A percentile compares a stretch with the other conserved stretches of the same genome.
Evolutionary conservation across 2,888 invertebrate species (phyloP).

Genomic region (Agrotis ipsilon): DNA sequence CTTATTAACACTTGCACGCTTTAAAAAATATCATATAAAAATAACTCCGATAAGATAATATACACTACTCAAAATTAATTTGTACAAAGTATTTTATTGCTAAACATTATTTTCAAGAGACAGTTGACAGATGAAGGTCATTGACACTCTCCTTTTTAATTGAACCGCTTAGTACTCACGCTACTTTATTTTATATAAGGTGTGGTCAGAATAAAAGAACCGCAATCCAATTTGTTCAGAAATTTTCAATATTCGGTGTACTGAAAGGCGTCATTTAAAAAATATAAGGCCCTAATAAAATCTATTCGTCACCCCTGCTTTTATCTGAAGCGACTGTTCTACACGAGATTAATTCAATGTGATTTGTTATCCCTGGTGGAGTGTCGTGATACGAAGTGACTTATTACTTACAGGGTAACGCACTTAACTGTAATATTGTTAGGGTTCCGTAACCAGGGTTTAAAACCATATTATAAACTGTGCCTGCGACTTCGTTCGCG

Average conservation of each 20-base stretch:
- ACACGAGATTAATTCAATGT: conserved; percentile 30
- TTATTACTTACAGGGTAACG: conserved; percentile 15
- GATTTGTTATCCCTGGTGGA: conserved; percentile 23
- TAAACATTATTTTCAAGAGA: too few relatives aligned
- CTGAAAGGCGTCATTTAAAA: conserved; percentile 1
- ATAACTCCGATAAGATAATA: too few relatives aligned
- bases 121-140: too few relatives aligned
- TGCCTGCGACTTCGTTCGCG: too few relatives aligned
- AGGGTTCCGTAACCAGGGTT: too few relatives aligned
- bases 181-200: too few relatives aligned
- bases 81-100: too few relatives aligned
- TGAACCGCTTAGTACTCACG: too few relatives aligned
- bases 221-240: neutral
- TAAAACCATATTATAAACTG: neutral
- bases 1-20: too few relatives aligned
- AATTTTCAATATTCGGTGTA: conserved; percentile 2
- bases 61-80: too few relatives aligned
- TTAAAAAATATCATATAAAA: too few relatives aligned
- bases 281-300: neutral
- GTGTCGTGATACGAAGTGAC: neutral
- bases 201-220: neutral
- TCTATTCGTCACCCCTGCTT: conserved; percentile 2
- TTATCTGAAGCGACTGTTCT: conserved; percentile 1
- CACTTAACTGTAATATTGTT: conserved; percentile 8
- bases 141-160: too few relatives aligned